These are phyloP conservation scores for Montipora sp. DNA, from an alignment of 64 coral and sea anemone genomes.

Conservation along the genomic window DNA sequence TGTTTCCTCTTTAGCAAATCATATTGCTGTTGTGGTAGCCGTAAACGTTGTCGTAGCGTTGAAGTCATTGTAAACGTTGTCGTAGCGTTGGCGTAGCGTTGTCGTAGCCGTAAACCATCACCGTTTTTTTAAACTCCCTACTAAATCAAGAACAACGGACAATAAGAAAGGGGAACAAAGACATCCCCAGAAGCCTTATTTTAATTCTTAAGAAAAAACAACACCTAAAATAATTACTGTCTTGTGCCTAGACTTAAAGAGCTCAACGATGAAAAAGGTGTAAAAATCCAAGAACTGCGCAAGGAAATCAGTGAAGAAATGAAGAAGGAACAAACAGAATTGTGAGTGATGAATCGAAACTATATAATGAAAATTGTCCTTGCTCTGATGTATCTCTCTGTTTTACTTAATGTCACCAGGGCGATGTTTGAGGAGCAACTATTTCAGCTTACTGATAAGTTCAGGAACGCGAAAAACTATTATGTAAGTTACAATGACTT, in stretches of 20 bases:
- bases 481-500: conserved; percentile 21
- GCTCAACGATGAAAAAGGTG: conserved; percentile 12
- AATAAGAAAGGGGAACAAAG: too few relatives aligned
- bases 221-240: not conserved
- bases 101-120: too few relatives aligned
- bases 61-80: too few relatives aligned
- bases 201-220: not conserved
- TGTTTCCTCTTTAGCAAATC: too few relatives aligned
- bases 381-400: too few relatives aligned
- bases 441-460: not conserved
- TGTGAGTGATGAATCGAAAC: not conserved
- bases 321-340: conserved; percentile 24
- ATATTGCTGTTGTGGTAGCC: too few relatives aligned
- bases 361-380: too few relatives aligned
- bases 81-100: too few relatives aligned
- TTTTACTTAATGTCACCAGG: not conserved
- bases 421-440: not conserved
- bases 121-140: too few relatives aligned
- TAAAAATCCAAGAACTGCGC: conserved; percentile 31
- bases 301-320: conserved; percentile 21
- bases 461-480: conserved; percentile 32
- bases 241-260: conserved; percentile 14
- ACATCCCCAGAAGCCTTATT: too few relatives aligned
- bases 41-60: too few relatives aligned
- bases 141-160: too few relatives aligned